Evolutionary conservation across 2,888 invertebrate genomes (phyloP).

Genomic region (Keiferia lycopersicella): DNA sequence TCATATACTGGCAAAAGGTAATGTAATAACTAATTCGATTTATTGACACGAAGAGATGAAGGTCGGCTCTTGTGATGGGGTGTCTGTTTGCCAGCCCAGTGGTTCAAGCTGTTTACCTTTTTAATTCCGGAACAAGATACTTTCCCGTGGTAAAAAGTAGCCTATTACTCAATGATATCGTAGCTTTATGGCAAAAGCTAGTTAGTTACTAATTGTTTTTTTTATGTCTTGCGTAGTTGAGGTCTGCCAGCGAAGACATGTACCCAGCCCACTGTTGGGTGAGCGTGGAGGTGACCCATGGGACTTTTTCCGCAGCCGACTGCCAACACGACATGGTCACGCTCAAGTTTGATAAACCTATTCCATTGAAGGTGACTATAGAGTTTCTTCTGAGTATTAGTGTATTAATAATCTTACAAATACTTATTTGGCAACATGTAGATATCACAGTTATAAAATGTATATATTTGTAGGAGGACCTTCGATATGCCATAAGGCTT

Average conservation of each 20-base stretch:
- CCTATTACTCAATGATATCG: too few species aligned
- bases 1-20: too few species aligned
- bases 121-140: too few species aligned
- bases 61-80: too few species aligned
- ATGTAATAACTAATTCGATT: too few species aligned
- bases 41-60: too few species aligned
- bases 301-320: conserved; percentile 91
- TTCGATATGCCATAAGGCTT: conserved; percentile 93
- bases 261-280: conserved; percentile 89
- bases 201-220: background rate
- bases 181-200: too few species aligned
- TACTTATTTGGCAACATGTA: background rate
- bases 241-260: conserved; percentile 68
- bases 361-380: conserved; percentile 87
- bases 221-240: conserved; percentile 59
- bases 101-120: too few species aligned
- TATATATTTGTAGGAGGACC: conserved; percentile 61
- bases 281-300: conserved; percentile 91
- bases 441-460: background rate
- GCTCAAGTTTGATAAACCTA: conserved; percentile 93
- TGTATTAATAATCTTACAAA: too few species aligned
- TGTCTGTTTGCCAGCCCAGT: too few species aligned
- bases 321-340: conserved; percentile 94
- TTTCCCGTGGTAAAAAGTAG: too few species aligned
- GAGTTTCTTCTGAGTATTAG: too few species aligned